These are phyloP conservation scores for Genyomyrus donnyi DNA, from an alignment of 2,113 vertebrate genomes.

Conservation along the genomic window DNA sequence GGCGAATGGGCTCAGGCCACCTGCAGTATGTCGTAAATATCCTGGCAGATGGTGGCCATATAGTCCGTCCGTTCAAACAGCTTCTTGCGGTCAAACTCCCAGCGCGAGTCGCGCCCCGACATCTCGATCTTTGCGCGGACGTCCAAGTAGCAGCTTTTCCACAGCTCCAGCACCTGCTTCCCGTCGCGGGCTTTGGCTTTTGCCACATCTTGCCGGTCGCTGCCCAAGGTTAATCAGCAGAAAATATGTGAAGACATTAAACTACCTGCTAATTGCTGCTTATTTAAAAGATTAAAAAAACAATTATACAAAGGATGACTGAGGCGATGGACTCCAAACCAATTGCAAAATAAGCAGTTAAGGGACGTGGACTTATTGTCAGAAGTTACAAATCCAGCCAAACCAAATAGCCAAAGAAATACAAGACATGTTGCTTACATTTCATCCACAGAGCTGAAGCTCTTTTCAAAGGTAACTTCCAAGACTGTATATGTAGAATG, in stretches of 20 bases:
- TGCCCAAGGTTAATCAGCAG: conserved; percentile 35
- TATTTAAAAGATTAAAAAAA: background rate
- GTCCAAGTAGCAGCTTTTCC: conserved; percentile 80
- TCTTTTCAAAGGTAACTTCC: background rate
- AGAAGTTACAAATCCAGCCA: background rate
- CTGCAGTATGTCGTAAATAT: conserved; percentile 72
- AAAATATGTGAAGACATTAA: conserved; percentile 4
- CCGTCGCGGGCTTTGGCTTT: conserved; percentile 67
- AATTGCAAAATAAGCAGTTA: background rate
- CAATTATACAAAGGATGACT: background rate
- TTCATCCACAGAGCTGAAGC: background rate
- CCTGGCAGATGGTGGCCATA: conserved; percentile 79
- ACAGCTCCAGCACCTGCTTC: conserved; percentile 66
- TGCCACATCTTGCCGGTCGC: conserved; percentile 61
- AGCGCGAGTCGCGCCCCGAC: conserved; percentile 63
- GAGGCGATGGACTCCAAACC: background rate
- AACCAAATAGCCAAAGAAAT: background rate
- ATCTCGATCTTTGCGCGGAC: conserved; percentile 75
- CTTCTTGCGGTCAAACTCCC: conserved; percentile 87
- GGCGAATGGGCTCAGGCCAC: conserved; percentile 45
- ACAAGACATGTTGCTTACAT: background rate
- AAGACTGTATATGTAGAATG: background rate
- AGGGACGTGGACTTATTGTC: background rate
- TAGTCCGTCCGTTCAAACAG: conserved; percentile 86
- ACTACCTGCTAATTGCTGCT: background rate